Base-by-base conservation (phyloP, 2,113 vertebrate genomes). In the Pycnonotus jocosus region DNA sequence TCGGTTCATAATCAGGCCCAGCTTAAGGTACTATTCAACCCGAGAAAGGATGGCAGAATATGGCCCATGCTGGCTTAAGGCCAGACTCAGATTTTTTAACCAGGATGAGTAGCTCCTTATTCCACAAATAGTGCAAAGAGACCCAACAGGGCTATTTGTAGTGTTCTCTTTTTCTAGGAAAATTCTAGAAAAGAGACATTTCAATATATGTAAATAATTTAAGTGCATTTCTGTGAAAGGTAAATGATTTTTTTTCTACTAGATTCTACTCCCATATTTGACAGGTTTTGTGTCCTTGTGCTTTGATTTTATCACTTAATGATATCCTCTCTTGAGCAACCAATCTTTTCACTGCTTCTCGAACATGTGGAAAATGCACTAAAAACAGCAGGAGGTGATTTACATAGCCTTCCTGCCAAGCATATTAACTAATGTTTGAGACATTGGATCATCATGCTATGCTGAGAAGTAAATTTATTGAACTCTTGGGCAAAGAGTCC, bases 401-500 rank as follows among this genome's bases (percentile, higher is more conserved):
- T 79, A 95, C 95, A 56, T 38, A 87, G 50, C 73, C 30, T 81
- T 94, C 85, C 87, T 84, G 70, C 79, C 70, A 65, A 96, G 64
- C 30, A 60, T 35, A 77, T 65, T 74, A 78, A 68, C 77, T 91
- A 92, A 84, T 54, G 30, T 73, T 95, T 94, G 72, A 88, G 89
- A 50, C 81, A 95, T 86, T 84, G 56, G 77, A 72, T 70, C 82
- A 93, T 84, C 57, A 62, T 51, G 85, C 50, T 94, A 69, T 35
- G 28, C 58, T 65, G 76, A 92, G 56, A 93, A 69, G 70, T 44
- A 90, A 92, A 96, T 97, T 94, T 96, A 95, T 94, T 87, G 93
- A 81, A 95, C 84, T 93, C 81, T 68, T 92, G 84, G 56, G 71
- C 92, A 94, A 95, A 76, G 33, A 91, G 77, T 97, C 44, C 44